Percentiles rank a stretch among this genome's conserved stretches.
phyloP scores from a whole-genome alignment of 2,888 invertebrate species.

The Fragum sueziense region DNA sequence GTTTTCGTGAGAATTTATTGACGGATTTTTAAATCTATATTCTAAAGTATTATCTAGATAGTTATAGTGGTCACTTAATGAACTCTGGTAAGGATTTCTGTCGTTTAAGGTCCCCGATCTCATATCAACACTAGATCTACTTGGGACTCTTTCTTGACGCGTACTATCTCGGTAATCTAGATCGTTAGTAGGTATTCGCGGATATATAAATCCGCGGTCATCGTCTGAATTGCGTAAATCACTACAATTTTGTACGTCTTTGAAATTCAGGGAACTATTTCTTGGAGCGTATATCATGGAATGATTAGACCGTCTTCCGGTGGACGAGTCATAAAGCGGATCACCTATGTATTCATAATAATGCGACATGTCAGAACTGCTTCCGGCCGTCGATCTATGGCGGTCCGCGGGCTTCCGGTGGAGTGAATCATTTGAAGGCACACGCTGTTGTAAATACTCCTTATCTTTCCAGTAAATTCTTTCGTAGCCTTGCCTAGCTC shows the following conservation, averaged over 20 bases:
- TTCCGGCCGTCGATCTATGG: constrained; percentile 59
- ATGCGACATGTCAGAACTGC: constrained; percentile 59
- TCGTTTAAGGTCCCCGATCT: neutral
- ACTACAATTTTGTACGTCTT: constrained; percentile 39
- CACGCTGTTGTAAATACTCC: constrained; percentile 46
- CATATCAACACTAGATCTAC: constrained; percentile 18
- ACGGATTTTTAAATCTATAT: neutral
- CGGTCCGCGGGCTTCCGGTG: constrained; percentile 49
- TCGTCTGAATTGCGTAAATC: constrained; percentile 46
- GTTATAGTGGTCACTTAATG: constrained; percentile 39
- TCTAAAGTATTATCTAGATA: constrained; percentile 33
- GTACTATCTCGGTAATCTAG: constrained; percentile 36
- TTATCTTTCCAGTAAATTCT: constrained; percentile 59
- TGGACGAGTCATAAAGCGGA: constrained; percentile 47
- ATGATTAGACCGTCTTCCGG: constrained; percentile 51
- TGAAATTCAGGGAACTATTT: constrained; percentile 47
- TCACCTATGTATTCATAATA: constrained; percentile 60
- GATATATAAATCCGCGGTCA: constrained; percentile 40
- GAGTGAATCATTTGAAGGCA: constrained; percentile 58
- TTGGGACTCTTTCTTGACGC: constrained; percentile 47
- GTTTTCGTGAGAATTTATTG: neutral
- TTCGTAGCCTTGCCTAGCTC: constrained; percentile 55
- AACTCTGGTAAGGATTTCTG: constrained; percentile 29
- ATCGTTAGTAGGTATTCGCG: constrained; percentile 33
- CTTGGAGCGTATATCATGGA: constrained; percentile 49